Percentiles rank a stretch among this genome's conserved stretches.
Conservation (phyloP, 1,140 invertebrate species). For the Bombus waltoni region DNA sequence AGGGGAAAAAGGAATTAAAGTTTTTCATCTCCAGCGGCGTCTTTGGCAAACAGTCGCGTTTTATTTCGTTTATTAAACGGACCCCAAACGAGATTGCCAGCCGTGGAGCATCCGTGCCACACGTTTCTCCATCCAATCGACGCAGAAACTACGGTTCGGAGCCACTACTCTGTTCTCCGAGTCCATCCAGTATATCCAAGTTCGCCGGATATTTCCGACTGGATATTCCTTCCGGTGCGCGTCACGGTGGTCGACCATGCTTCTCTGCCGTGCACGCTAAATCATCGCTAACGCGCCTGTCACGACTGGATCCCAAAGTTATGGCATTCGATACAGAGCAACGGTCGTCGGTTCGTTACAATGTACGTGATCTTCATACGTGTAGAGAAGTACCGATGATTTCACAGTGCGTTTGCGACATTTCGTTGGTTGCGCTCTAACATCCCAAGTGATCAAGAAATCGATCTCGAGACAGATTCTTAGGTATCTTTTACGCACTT, state of each 20-base stretch:
- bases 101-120: neutral
- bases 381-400: neutral
- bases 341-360: constrained; percentile 13
- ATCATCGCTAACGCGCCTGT: constrained; percentile 48
- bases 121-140: neutral
- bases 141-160: neutral
- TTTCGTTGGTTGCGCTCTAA: neutral
- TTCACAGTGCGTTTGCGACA: neutral
- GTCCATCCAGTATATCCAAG: neutral
- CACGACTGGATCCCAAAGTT: constrained; percentile 43
- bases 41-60: neutral
- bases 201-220: constrained; percentile 16
- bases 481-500: neutral
- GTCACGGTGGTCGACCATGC: constrained; percentile 23
- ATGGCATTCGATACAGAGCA: constrained; percentile 32
- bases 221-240: constrained; percentile 47
- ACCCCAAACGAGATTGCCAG: neutral
- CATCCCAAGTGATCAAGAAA: neutral
- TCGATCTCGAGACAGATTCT: neutral
- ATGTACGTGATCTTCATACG: constrained; percentile 16
- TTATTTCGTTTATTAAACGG: constrained; percentile 35
- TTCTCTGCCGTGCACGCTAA: constrained; percentile 11
- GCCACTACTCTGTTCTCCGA: neutral
- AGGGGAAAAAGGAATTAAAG: constrained; percentile 3
- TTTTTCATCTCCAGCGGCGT: constrained; percentile 2